Base-by-base conservation (phyloP, 1,140 invertebrate species). In the Drosophila sechellia region DNA sequence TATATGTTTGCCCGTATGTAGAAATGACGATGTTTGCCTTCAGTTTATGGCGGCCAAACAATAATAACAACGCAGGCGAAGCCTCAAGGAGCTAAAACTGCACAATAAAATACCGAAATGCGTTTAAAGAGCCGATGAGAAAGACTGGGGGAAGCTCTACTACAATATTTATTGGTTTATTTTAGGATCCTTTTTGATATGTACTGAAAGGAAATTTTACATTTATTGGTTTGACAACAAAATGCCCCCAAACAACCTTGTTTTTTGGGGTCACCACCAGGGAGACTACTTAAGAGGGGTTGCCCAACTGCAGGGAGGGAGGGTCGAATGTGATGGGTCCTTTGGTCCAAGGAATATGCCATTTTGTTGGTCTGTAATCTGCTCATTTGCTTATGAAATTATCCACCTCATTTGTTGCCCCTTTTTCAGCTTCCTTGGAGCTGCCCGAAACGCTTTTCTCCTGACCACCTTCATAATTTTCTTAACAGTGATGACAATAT, bases 311-410 rank as follows among this genome's bases (percentile, higher is more conserved):
- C 60, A 12, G n/a, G 10, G 12, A 17, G 58, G 10, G 10, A 12
- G 58, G 40, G 55, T 48, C 34, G 53, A 57, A 64, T 70, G 78
- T 66, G 79, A 84, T 69, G 77, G 81, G 74, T 75, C 65, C 55
- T 57, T 70, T 58, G 75, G 83, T 75, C 74, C 75, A 71, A 53
- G 77, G 74, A 63, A 78, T 83, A 70, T 79, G 80, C 80, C 80
- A 84, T 79, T 85, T 86, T 81, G 53, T 69, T 64, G 83, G 84
- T 76, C 81, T 87, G 79, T 87, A 87, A 87, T 87, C 83, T 87
- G 84, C 83, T 87, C 79, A 87, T 87, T 87, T 87, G 84, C 79
- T 89, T 87, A 87, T 87, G 78, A 89, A 87, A 87, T 87, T 87
- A 87, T 87, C 80, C 84, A 87, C 75, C 84, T 87, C 83, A 87